Evolutionary conservation across 2,113 vertebrate genomes (phyloP).

Genomic region (Boleophthalmus pectinirostris): DNA sequence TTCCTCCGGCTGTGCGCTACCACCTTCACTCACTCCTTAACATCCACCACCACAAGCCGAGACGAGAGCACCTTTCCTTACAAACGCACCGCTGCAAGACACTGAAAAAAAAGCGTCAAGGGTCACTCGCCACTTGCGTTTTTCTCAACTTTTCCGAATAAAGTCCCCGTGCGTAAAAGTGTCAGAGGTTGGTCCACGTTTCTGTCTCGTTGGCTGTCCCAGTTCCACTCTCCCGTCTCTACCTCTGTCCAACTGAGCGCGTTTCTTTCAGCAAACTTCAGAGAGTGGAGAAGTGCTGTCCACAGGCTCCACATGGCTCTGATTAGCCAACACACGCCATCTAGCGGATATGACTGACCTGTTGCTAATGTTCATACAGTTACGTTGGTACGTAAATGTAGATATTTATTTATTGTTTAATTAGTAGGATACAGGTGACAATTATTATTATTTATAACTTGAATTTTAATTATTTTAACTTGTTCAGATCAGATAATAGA

Average conservation of each 20-base stretch:
- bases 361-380: too few relatives aligned
- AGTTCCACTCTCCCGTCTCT: conserved; percentile 17
- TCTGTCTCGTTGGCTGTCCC: background rate
- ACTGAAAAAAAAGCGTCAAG: background rate
- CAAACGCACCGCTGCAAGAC: conserved; percentile 11
- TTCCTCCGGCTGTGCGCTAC: conserved; percentile 65
- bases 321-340: conserved; percentile 63
- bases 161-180: background rate
- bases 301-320: conserved; percentile 61
- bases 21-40: conserved; percentile 44
- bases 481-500: too few relatives aligned
- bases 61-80: conserved; percentile 14
- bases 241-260: conserved; percentile 46
- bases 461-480: too few relatives aligned
- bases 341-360: conserved; percentile 37
- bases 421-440: too few relatives aligned
- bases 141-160: conserved; percentile 16
- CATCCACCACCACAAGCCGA: conserved; percentile 64
- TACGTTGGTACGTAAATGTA: too few relatives aligned
- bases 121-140: background rate
- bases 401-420: too few relatives aligned
- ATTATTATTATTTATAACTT: too few relatives aligned
- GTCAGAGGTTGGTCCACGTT: background rate
- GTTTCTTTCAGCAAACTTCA: conserved; percentile 50
- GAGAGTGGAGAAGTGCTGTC: conserved; percentile 11